A percentile compares a stretch with the other conserved stretches of the same genome.
Evolutionary conservation across 2,888 invertebrate species (phyloP).

Genomic region (Rotaria macrura): DNA sequence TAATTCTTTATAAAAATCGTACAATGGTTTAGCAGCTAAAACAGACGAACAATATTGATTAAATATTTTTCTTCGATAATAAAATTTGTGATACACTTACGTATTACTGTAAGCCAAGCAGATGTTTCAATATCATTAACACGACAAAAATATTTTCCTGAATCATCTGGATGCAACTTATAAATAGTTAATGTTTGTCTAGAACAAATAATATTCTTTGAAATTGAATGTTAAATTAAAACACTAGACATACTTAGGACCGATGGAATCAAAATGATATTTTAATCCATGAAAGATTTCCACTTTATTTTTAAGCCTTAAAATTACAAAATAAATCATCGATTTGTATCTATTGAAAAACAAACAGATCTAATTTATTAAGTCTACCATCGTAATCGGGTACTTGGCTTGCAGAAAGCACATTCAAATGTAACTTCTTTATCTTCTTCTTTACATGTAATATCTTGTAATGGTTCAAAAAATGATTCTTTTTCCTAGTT

Average conservation of each 20-base stretch:
- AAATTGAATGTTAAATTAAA: not conserved
- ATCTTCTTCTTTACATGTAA: constrained; percentile 89
- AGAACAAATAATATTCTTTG: not conserved
- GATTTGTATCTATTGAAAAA: not conserved
- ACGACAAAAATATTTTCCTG: constrained; percentile 88
- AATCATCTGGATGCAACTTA: constrained; percentile 85
- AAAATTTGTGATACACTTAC: too few relatives aligned
- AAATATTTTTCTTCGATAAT: too few relatives aligned
- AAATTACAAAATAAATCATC: not conserved
- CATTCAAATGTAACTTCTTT: constrained; percentile 84
- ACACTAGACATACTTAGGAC: constrained; percentile 62
- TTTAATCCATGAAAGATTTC: constrained; percentile 90
- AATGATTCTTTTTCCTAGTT: constrained; percentile 54
- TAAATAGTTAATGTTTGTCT: constrained; percentile 66
- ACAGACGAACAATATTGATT: too few relatives aligned
- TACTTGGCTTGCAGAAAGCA: constrained; percentile 86
- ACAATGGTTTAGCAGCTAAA: constrained; percentile 83
- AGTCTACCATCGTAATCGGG: constrained; percentile 47
- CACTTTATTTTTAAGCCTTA: constrained; percentile 56
- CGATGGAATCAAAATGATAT: constrained; percentile 84
- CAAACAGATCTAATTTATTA: not conserved
- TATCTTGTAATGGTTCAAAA: constrained; percentile 83
- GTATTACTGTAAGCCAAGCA: constrained; percentile 83
- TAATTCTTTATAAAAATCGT: constrained; percentile 77
- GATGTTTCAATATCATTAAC: constrained; percentile 77